Evolutionary conservation across 2,888 invertebrate genomes (phyloP), one percentile per base, ranked within the genome.

Genomic region (Sussaba pulchella): DNA sequence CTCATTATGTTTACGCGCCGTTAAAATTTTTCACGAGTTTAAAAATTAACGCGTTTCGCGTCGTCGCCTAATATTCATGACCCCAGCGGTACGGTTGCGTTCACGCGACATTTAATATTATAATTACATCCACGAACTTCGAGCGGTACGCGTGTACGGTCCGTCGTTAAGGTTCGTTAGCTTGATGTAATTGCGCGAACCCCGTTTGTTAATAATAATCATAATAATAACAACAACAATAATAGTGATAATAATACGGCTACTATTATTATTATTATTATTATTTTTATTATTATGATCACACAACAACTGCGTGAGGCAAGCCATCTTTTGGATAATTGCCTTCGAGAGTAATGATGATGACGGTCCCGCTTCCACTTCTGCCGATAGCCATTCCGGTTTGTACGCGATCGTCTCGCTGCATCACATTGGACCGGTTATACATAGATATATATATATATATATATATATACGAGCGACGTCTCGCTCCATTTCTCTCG

Each of bases 31-130:
- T 59, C 59, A 43, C 69, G 69, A n/a, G 43, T 43, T 57, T 45
- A 2, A 57, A 52, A 50, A 66, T 74, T 64, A 74, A 43, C 64
- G 54, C 64, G 64, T 57, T 66, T 74, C 64, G 73, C 64, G 45
- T 54, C 59, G 59, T 47, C 59, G 59, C n/a, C 26, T 21, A n/a
- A 12, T 54, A n/a, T 57, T 73, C 63, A 72, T 63, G 72, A 72
- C 12, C n/a, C 43, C 45, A 64, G 64, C 52, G 61, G 36, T 59
- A 41, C 71, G 39, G 66, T 50, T 72, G n/a, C 66, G 66, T 72
- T 66, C 77, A 66, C 72, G 59, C 71, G 77, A 78, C 71, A 43
- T 78, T 78, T 77, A 77, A 77, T 77, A 77, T 64, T 66, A 14
- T 71, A 77, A 77, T 77, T 50, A 71, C 57, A n/a, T 57, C 54